Conservation (phyloP, 2,888 invertebrate genomes). For the Physocephala rufipes region DNA sequence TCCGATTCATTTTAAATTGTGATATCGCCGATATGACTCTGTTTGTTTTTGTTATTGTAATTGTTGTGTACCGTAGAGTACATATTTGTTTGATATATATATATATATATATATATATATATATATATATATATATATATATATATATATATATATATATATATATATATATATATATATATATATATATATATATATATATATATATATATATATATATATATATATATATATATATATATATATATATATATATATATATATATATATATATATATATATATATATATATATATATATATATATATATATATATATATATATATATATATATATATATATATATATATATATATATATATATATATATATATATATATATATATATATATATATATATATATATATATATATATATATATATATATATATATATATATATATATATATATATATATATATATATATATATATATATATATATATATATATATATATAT, state of each 20-base stretch:
- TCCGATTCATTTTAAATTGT: slow-evolving; percentile 20
- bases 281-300: neutral
- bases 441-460: slow-evolving; percentile 1
- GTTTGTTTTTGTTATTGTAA: slow-evolving; percentile 11
- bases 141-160: neutral
- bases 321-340: neutral
- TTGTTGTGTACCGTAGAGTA: neutral
- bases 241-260: neutral
- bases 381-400: slow-evolving; percentile 1
- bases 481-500: neutral
- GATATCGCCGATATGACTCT: slow-evolving; percentile 8
- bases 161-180: neutral
- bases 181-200: neutral
- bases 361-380: slow-evolving; percentile 1
- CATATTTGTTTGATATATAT: too few relatives aligned
- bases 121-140: neutral
- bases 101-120: neutral
- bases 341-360: neutral
- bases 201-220: too few relatives aligned
- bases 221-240: too few relatives aligned
- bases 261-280: neutral
- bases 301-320: neutral
- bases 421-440: slow-evolving; percentile 1
- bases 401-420: slow-evolving; percentile 1
- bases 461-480: slow-evolving; percentile 1